Percentiles rank a stretch among this genome's conserved stretches.
phyloP scores from a whole-genome alignment of 2,113 vertebrate genomes.

The mouse (Mus musculus) region DNA sequence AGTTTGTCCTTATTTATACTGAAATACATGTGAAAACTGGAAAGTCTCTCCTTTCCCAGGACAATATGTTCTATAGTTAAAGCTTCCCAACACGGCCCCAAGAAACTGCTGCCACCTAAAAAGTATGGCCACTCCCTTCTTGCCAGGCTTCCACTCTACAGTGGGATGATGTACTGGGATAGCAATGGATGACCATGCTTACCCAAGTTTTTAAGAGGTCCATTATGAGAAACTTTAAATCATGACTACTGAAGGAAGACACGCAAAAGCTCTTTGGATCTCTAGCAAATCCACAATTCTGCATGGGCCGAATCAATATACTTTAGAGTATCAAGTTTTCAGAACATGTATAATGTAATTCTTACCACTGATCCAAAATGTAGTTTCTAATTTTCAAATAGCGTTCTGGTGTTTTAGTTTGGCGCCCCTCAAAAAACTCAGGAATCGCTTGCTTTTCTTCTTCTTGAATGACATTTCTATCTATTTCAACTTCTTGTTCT shows the following conservation, averaged over 20 bases:
- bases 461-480: constrained; percentile 90
- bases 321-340: constrained; percentile 32
- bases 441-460: constrained; percentile 98
- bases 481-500: constrained; percentile 93
- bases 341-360: constrained; percentile 60
- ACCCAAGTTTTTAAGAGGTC: constrained; percentile 20
- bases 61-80: not conserved
- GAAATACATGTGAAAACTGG: not conserved
- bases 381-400: constrained; percentile 99
- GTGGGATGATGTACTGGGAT: not conserved
- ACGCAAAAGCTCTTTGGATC: not conserved
- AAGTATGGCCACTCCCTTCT: not conserved
- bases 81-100: not conserved
- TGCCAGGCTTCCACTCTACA: not conserved
- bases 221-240: constrained; percentile 27
- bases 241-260: constrained; percentile 15
- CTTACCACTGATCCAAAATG: constrained; percentile 98
- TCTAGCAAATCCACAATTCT: constrained; percentile 48
- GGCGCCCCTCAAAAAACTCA: constrained; percentile 98
- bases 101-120: not conserved
- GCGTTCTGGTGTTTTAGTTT: constrained; percentile 97
- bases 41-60: not conserved
- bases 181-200: not conserved
- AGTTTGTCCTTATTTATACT: constrained; percentile 33
- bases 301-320: constrained; percentile 4